These are phyloP conservation scores for Ommatoiulus sabulosus DNA, from an alignment of 2,888 invertebrate species.

Conservation along the genomic window DNA sequence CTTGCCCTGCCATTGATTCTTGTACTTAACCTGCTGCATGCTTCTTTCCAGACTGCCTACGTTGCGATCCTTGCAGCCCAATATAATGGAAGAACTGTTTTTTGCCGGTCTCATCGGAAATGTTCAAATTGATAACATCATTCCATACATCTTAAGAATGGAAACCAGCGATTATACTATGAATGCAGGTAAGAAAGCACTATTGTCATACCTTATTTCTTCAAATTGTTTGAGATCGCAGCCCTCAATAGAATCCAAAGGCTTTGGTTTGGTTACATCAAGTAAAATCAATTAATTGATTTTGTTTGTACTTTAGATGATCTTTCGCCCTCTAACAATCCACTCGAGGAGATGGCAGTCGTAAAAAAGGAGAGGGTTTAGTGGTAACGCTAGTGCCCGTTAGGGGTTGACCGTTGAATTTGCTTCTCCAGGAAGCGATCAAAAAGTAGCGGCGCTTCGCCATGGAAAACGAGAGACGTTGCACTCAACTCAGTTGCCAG, in stretches of 20 bases:
- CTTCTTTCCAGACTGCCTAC: slow-evolving; percentile 74
- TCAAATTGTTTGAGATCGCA: neutral
- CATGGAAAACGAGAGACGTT: neutral
- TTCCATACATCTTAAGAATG: slow-evolving; percentile 87
- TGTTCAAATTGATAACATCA: slow-evolving; percentile 94
- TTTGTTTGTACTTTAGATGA: slow-evolving; percentile 45
- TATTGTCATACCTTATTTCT: neutral
- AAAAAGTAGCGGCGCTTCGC: neutral
- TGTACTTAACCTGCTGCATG: slow-evolving; percentile 68
- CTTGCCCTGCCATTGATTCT: neutral
- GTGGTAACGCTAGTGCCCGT: neutral
- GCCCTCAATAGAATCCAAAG: too few relatives aligned
- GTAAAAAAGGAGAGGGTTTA: slow-evolving; percentile 31
- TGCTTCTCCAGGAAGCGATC: neutral
- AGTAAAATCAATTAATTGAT: neutral
- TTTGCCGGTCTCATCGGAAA: slow-evolving; percentile 91
- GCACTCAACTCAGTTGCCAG: neutral
- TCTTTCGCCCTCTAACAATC: slow-evolving; percentile 53
- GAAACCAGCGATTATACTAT: slow-evolving; percentile 67
- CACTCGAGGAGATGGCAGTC: slow-evolving; percentile 6
- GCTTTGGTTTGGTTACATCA: too few relatives aligned
- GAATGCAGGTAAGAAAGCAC: slow-evolving; percentile 52
- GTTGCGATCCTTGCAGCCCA: slow-evolving; percentile 75
- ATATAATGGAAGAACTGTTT: slow-evolving; percentile 85
- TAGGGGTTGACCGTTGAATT: slow-evolving; percentile 20